Evolutionary conservation across 2,113 vertebrate species (phyloP).

Genomic region (Acanthisitta chloris): DNA sequence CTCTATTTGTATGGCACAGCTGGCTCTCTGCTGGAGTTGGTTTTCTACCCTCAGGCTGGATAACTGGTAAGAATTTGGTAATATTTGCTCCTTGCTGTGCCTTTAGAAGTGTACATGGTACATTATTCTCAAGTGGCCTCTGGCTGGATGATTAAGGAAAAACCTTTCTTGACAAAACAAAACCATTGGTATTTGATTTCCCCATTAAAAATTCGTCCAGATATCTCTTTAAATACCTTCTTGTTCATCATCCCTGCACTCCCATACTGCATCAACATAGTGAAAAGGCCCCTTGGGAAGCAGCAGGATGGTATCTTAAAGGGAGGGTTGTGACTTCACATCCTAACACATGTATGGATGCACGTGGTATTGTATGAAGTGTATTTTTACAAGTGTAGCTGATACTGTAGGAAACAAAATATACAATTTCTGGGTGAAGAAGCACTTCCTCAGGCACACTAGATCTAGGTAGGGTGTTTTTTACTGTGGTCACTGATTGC

Average conservation of each 20-base stretch:
- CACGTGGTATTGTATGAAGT: background rate
- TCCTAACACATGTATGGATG: background rate
- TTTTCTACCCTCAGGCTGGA: background rate
- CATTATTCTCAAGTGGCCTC: background rate
- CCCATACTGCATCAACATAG: background rate
- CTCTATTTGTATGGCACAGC: background rate
- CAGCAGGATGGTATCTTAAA: background rate
- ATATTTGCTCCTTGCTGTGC: background rate
- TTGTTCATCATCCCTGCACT: background rate
- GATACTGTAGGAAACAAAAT: background rate
- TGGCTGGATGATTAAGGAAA: background rate
- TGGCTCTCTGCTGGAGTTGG: background rate
- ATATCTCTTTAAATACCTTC: background rate
- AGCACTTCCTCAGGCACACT: background rate
- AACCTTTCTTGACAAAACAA: background rate
- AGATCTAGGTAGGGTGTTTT: background rate
- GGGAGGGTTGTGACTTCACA: background rate
- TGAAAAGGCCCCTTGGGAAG: background rate
- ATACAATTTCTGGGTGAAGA: background rate
- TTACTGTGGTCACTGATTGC: background rate
- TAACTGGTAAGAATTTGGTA: background rate
- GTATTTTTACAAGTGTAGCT: background rate
- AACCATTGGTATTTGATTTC: background rate
- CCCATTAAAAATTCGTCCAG: background rate
- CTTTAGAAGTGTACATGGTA: background rate